Conservation (phyloP, 2,888 invertebrate genomes). For the Apantesis nais region DNA sequence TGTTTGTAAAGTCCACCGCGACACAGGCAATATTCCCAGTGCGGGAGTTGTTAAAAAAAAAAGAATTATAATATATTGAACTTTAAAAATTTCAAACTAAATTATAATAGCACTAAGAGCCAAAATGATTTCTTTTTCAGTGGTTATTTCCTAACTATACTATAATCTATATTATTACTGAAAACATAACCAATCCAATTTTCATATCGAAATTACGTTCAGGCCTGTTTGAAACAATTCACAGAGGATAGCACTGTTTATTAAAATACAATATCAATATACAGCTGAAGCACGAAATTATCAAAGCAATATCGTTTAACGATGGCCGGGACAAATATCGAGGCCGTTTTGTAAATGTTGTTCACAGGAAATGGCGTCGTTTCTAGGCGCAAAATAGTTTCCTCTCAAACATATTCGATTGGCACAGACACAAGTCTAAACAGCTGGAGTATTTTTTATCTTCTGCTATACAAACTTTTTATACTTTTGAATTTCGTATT, state of each 20-base stretch:
- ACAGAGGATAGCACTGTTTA: conserved; percentile 33
- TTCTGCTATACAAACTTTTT: neutral
- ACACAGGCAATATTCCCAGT: too few species aligned
- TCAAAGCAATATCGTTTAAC: conserved; percentile 49
- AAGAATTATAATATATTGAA: too few species aligned
- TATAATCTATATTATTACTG: neutral
- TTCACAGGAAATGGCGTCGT: conserved; percentile 55
- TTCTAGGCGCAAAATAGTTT: conserved; percentile 57
- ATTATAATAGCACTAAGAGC: neutral
- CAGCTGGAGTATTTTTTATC: conserved; percentile 27
- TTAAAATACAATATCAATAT: conserved; percentile 49
- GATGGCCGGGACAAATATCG: conserved; percentile 38
- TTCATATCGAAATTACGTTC: conserved; percentile 5
- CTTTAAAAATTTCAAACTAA: neutral
- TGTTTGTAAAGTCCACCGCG: too few species aligned
- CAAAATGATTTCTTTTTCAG: neutral
- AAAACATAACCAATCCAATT: conserved; percentile 8
- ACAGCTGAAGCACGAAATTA: conserved; percentile 44
- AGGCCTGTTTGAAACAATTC: conserved; percentile 35
- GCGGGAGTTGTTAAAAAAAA: too few species aligned
- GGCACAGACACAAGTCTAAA: conserved; percentile 35
- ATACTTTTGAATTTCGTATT: neutral
- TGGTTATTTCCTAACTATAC: neutral
- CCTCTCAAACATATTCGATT: conserved; percentile 39
- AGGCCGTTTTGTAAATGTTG: conserved; percentile 49